Evolutionary conservation across 37 sponge, comb jelly and placozoan species (phyloP).

Genomic region (Aphrocallistes beatrix): DNA sequence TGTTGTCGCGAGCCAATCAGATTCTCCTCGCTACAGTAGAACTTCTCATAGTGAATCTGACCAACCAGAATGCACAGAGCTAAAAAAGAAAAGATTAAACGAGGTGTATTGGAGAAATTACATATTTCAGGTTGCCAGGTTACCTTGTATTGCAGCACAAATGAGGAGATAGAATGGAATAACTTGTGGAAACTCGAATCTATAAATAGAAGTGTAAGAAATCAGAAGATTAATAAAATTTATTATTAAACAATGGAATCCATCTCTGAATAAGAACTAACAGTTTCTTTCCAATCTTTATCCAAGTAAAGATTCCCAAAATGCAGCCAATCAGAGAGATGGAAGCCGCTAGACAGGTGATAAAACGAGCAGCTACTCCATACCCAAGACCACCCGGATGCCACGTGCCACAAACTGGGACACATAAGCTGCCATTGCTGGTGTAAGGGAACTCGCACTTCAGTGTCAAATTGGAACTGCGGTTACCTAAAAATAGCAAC

Average conservation of each 20-base stretch:
- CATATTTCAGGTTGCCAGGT: not conserved
- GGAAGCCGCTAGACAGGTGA: not conserved
- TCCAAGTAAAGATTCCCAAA: not conserved
- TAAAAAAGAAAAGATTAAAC: not conserved
- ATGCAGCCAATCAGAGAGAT: not conserved
- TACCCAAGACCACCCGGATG: not conserved
- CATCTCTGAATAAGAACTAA: too few relatives aligned
- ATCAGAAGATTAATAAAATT: too few relatives aligned
- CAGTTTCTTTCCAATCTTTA: not conserved
- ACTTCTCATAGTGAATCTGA: not conserved
- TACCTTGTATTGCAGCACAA: not conserved
- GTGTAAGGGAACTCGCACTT: not conserved
- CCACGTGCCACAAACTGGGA: constrained; percentile 13
- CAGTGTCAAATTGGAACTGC: constrained; percentile 6
- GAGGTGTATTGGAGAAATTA: not conserved
- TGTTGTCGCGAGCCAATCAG: not conserved
- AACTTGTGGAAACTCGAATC: not conserved
- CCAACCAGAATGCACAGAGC: not conserved
- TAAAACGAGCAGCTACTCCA: not conserved
- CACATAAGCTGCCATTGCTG: not conserved
- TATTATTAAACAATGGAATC: too few relatives aligned
- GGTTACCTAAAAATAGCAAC: not conserved
- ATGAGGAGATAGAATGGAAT: not conserved
- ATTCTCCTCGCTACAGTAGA: constrained; percentile 1
- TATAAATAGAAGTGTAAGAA: too few relatives aligned